Evolutionary conservation across 2,113 vertebrate species (phyloP), one percentile per base, ranked within the genome.

Genomic region (Syngnathoides biaculeatus): DNA sequence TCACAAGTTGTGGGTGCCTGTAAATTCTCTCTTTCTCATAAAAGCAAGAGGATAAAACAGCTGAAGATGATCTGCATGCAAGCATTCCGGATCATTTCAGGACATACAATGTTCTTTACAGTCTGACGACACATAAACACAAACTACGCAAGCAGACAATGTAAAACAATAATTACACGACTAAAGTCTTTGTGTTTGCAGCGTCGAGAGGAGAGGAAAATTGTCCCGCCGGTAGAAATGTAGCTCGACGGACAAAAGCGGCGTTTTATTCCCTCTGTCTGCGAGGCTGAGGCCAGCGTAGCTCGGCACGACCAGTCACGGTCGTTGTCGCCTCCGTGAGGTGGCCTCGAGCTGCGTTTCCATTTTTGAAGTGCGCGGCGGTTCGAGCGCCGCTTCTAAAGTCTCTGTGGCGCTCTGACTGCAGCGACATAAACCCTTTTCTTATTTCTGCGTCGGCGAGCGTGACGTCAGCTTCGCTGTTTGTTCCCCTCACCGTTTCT

Each of bases 361-460:
- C 69, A 72, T 79, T 66, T 77, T 40, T 78, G 52, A 80, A 64
- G 8, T 68, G 57, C 71, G 15, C 39, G 40, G 22, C 59, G 35
- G 22, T 22, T 57, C 13, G 20, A 20, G 57, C 30, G 78, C 69
- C 65, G 38, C 61, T 66, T 71, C 64, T 2, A 65, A 10, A 72
- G 67, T 15, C 17, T 57, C 64, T 24, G 56, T 53, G 57, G 63
- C 67, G 70, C 17, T 40, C 40, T 0, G 39, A 48, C 64, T 68
- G 62, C 72, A 62, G 50, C 30, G 75, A 72, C 75, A 71, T 10
- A 40, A 75, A 74, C 79, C 45, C 69, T 71, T 73, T 35, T 35
- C 48, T 65, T 68, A 30, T 40, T 65, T 56, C 1, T 9, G 5
- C 48, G 8, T 14, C 13, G 61, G 13, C 48, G 65, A 62, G 26